Evolutionary conservation across 2,888 invertebrate genomes (phyloP), one percentile per base, ranked within the genome.

Genomic region (Helleia helle): DNA sequence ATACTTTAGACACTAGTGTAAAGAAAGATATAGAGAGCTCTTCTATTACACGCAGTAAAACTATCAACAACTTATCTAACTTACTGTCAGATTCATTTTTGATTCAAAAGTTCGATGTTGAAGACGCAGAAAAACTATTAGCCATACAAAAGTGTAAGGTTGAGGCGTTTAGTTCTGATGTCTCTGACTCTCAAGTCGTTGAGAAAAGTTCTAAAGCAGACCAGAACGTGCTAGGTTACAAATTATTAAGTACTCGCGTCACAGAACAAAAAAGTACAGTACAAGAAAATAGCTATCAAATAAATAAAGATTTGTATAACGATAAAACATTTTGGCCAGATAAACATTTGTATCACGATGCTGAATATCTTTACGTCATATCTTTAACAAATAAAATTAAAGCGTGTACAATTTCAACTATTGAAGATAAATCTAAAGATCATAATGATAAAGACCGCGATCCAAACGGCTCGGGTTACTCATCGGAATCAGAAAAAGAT

Each of bases 301-400:
- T 77, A 30, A 60, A 68, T 48, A 58, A 67, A 59, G 72, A 79
- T 44, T 59, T 83, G 31, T 55, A 55, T 39, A 68, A 60, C 22
- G 83, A 91, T 47, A 67, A 74, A 46, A 72, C 87, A 4, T 89
- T 89, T 57, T 91, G 90, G 90, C 61, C 79, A 2, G 84, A 88
- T 39, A 90, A 89, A 65, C 72, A 81, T 54, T 51, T 85, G 12
- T 91, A 90, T 57, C 87, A 90, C 53, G 89, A 91, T 54, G 90
- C 89, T 25, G 92, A 92, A 75, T 86, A 87, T 52, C 73, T 84
- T 49, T 88, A 88, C 62, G 88, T 89, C 58, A 71, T 87, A 28
- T 64, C 61, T 42, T 61, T 89, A 53, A 88, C 88, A 42, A 74
- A 70, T 45, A 71, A 76, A 59, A 54, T 63, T 24, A 85, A 70